Percentiles rank a stretch among this genome's conserved stretches.
Evolutionary conservation across 2,888 invertebrate species (phyloP).

Genomic region (Lutraria lutraria): DNA sequence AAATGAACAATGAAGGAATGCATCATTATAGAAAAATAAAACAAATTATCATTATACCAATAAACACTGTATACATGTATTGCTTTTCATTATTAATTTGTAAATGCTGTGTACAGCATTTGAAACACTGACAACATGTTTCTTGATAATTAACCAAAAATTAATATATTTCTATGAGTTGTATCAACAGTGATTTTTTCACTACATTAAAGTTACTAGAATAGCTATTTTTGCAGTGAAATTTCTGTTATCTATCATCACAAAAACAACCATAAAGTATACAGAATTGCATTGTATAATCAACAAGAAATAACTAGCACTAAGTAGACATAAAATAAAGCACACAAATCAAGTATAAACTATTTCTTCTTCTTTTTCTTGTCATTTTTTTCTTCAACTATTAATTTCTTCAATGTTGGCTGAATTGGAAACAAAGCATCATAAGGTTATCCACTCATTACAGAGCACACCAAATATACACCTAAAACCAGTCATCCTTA

Average conservation of each 20-base stretch:
- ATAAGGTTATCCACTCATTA: neutral
- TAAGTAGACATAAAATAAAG: neutral
- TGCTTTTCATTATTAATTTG: neutral
- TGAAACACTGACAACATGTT: neutral
- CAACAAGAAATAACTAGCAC: constrained; percentile 2
- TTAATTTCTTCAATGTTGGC: constrained; percentile 74
- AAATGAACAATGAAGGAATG: neutral
- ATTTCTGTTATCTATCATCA: neutral
- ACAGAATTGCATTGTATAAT: neutral
- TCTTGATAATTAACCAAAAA: neutral
- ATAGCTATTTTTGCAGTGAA: neutral
- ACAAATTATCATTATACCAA: neutral
- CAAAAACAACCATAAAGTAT: neutral
- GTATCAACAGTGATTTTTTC: neutral
- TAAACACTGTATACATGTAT: neutral
- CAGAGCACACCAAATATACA: too few species aligned
- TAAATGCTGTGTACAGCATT: neutral
- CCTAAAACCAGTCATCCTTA: too few species aligned
- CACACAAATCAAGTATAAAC: neutral
- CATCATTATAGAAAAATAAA: neutral
- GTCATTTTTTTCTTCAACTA: constrained; percentile 66
- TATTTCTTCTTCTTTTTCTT: constrained; percentile 55
- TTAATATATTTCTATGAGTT: neutral
- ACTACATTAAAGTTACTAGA: neutral
- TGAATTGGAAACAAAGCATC: constrained; percentile 59